phyloP scores from a whole-genome alignment of 1,140 invertebrate genomes.

The Centruroides sculpturatus region DNA sequence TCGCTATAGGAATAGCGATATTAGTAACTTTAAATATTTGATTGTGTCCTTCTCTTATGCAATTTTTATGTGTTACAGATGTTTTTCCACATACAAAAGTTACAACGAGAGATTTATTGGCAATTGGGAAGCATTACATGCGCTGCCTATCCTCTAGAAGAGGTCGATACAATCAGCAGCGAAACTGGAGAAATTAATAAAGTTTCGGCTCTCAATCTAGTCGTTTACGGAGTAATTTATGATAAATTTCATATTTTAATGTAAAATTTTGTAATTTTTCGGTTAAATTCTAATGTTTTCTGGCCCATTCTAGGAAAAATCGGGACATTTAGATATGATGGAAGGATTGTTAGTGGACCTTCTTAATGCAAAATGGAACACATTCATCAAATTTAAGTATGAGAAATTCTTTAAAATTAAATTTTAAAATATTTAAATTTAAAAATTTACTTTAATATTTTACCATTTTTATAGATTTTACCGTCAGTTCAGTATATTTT shows the following conservation, averaged over 20 bases:
- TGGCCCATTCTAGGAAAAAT: constrained; percentile 51
- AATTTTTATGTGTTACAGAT: constrained; percentile 33
- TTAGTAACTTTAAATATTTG: no score
- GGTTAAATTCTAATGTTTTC: no score
- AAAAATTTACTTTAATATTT: constrained; percentile 4
- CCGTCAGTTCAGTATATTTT: constrained; percentile 75
- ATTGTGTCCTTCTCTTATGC: no score
- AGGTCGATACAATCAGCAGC: constrained; percentile 90
- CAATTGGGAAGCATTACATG: constrained; percentile 90
- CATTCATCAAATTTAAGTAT: constrained; percentile 77
- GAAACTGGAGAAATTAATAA: constrained; percentile 81
- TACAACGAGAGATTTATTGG: constrained; percentile 92
- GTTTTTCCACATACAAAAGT: constrained; percentile 90
- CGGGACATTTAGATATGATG: constrained; percentile 87
- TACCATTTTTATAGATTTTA: constrained; percentile 54
- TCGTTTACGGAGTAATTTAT: constrained; percentile 81
- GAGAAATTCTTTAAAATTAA: not conserved
- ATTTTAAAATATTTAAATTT: not conserved
- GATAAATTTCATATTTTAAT: no score
- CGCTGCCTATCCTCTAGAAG: constrained; percentile 87
- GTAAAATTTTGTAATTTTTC: no score
- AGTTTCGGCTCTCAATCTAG: constrained; percentile 86
- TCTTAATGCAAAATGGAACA: constrained; percentile 93
- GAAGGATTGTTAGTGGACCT: constrained; percentile 89
- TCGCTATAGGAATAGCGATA: no score